A percentile compares a stretch with the other conserved stretches of the same genome.
Evolutionary conservation across 2,888 invertebrate species (phyloP).

Genomic region (Scaptomyza parva): DNA sequence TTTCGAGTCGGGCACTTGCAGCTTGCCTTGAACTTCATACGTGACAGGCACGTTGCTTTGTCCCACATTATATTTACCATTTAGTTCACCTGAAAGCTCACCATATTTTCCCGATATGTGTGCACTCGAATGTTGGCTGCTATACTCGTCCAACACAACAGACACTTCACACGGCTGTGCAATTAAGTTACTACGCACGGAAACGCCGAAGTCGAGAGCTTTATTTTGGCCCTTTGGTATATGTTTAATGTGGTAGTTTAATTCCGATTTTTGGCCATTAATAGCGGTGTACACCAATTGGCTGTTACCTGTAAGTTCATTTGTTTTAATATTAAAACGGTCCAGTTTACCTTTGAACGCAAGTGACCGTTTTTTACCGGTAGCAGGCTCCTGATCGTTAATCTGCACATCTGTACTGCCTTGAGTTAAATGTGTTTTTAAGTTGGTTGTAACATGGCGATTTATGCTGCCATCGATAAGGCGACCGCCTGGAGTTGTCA

Average conservation of each 20-base stretch:
- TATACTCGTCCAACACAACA: constrained; percentile 77
- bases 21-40: constrained; percentile 85
- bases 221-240: constrained; percentile 78
- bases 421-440: constrained; percentile 84
- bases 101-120: constrained; percentile 86
- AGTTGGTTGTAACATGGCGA: constrained; percentile 83
- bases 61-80: constrained; percentile 84
- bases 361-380: constrained; percentile 83
- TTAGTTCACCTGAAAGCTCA: constrained; percentile 83
- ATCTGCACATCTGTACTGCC: constrained; percentile 86
- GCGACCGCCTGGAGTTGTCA: constrained; percentile 73
- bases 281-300: constrained; percentile 84
- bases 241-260: constrained; percentile 83
- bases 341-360: constrained; percentile 82
- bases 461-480: constrained; percentile 83
- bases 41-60: constrained; percentile 84
- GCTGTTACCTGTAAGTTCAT: constrained; percentile 83
- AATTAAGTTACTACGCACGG: constrained; percentile 81
- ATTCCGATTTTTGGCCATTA: constrained; percentile 85
- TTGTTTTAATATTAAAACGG: constrained; percentile 84
- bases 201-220: constrained; percentile 56
- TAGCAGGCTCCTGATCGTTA: constrained; percentile 75
- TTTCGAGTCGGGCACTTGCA: constrained; percentile 87
- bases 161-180: constrained; percentile 78
- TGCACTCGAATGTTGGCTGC: constrained; percentile 81